phyloP scores from a whole-genome alignment of 1,140 invertebrate species.

The Drosophila pruinosa region DNA sequence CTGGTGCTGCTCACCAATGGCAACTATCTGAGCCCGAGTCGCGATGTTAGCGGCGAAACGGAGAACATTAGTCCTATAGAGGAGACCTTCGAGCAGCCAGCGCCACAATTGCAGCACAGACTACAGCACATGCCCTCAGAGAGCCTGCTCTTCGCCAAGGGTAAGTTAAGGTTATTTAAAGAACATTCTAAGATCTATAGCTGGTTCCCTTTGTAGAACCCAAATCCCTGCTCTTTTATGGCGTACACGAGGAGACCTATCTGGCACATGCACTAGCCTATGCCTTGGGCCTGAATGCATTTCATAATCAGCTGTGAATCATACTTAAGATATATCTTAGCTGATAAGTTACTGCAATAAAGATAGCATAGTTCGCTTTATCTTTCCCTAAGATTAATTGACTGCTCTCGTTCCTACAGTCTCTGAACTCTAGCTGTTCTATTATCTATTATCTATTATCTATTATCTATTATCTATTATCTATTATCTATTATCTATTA shows the following conservation, averaged over 20 bases:
- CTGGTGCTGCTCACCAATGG: conserved; percentile 48
- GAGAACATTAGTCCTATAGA: conserved; percentile 22
- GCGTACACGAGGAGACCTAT: conserved; percentile 63
- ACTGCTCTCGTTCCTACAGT: too few relatives aligned
- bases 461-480: too few relatives aligned
- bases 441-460: too few relatives aligned
- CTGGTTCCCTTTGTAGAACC: conserved; percentile 41
- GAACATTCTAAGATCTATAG: not conserved
- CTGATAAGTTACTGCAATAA: not conserved
- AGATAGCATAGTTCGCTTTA: not conserved
- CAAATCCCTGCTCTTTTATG: conserved; percentile 55
- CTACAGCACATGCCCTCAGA: conserved; percentile 39
- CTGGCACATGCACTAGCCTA: conserved; percentile 58
- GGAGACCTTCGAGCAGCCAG: conserved; percentile 8
- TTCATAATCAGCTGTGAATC: not conserved
- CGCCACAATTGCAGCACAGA: conserved; percentile 22
- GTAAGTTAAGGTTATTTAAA: conserved; percentile 5
- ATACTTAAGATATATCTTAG: not conserved
- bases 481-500: too few relatives aligned
- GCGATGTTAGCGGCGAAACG: conserved; percentile 52
- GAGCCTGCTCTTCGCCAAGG: conserved; percentile 57
- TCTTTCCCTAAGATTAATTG: too few relatives aligned
- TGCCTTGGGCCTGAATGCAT: conserved; percentile 42
- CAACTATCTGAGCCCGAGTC: conserved; percentile 22
- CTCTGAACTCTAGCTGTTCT: too few relatives aligned